phyloP scores from a whole-genome alignment of 2,888 invertebrate species.

The Dicyrtomina minuta region DNA sequence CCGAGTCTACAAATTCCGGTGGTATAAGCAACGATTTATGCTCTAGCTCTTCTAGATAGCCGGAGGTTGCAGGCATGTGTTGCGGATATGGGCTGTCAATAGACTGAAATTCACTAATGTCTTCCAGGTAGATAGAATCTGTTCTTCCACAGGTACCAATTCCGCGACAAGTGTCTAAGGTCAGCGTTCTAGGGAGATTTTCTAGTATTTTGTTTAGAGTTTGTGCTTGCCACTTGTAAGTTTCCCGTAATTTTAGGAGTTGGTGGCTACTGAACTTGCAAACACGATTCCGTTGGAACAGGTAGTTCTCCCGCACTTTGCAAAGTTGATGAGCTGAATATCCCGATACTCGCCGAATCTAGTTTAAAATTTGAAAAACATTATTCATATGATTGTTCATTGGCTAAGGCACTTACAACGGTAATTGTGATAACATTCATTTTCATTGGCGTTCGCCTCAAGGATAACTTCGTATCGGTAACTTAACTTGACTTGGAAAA shows the following conservation, averaged over 20 bases:
- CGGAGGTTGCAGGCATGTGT: neutral
- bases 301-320: constrained; percentile 92
- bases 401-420: neutral
- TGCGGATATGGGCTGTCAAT: constrained; percentile 11
- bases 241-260: constrained; percentile 81
- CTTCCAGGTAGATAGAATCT: constrained; percentile 69
- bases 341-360: constrained; percentile 88
- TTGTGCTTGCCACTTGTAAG: constrained; percentile 94
- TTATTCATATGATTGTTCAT: neutral
- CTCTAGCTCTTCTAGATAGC: constrained; percentile 39
- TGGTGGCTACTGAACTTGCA: constrained; percentile 93
- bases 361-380: constrained; percentile 55
- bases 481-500: too few relatives aligned
- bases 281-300: constrained; percentile 90
- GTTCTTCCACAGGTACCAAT: constrained; percentile 72
- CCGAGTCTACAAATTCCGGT: constrained; percentile 41
- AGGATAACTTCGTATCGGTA: too few relatives aligned
- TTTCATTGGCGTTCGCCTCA: neutral
- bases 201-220: constrained; percentile 90
- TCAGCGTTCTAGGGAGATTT: constrained; percentile 69
- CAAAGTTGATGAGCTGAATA: constrained; percentile 88
- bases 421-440: too few relatives aligned
- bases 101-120: constrained; percentile 38
- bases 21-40: constrained; percentile 48
- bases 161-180: constrained; percentile 68